Conservation (phyloP, 1,140 invertebrate species). For the Lasioglossum baleicum region DNA sequence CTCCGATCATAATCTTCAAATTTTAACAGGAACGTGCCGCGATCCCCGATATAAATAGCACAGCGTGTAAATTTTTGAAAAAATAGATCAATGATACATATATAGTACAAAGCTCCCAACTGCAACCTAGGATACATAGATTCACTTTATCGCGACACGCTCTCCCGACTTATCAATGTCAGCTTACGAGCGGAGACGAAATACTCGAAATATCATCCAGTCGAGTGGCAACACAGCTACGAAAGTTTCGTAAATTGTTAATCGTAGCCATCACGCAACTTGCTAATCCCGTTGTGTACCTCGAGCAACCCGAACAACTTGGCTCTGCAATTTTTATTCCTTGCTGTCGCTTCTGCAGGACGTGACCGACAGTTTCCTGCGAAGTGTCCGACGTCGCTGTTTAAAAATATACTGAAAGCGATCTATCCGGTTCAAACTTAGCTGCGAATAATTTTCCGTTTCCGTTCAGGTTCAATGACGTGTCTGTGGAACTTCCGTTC, state of each 20-base stretch:
- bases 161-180: constrained; percentile 21
- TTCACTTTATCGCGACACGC: not conserved
- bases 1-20: not conserved
- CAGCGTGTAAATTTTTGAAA: not conserved
- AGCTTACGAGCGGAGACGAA: not conserved
- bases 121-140: not conserved
- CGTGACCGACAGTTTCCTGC: not conserved
- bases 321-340: not conserved
- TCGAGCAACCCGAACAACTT: not conserved
- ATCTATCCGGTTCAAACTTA: not conserved
- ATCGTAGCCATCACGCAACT: not conserved
- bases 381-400: not conserved
- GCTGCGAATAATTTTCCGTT: too few species aligned
- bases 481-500: too few species aligned
- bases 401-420: not conserved
- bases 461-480: too few species aligned
- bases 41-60: not conserved
- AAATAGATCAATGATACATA: not conserved
- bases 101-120: not conserved
- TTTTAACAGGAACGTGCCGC: not conserved
- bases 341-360: not conserved
- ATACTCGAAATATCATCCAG: not conserved
- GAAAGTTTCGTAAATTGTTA: constrained; percentile 11
- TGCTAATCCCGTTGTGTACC: not conserved
- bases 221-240: not conserved